Percentiles rank a stretch among this genome's conserved stretches.
Evolutionary conservation across 2,113 vertebrate genomes (phyloP).

Genomic region (Nycticryphes semicollaris): DNA sequence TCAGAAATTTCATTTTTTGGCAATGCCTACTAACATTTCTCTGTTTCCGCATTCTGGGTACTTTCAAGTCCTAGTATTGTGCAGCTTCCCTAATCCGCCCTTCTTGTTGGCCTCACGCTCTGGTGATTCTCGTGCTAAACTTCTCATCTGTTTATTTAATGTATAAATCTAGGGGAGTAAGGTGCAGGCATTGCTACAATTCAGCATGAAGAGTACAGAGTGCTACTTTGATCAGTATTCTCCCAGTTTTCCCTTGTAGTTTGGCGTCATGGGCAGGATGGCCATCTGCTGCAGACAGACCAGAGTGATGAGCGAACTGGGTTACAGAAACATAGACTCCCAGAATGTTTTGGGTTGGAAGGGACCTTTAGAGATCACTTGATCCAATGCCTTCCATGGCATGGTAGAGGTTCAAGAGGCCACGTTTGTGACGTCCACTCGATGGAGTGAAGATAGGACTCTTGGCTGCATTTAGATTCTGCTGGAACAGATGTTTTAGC

Average conservation of each 20-base stretch:
- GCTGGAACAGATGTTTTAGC: background rate
- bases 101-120: fast-evolving
- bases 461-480: conserved; percentile 86
- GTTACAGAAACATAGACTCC: background rate
- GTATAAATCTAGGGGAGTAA: fast-evolving
- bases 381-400: conserved; percentile 87
- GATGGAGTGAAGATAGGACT: conserved; percentile 98
- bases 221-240: background rate
- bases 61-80: background rate
- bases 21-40: background rate
- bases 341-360: background rate
- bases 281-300: fast-evolving
- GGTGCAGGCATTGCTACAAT: fast-evolving
- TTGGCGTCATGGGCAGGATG: fast-evolving
- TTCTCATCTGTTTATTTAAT: background rate
- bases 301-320: fast-evolving
- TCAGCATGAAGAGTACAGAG: fast-evolving
- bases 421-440: conserved; percentile 92
- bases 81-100: background rate
- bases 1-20: background rate
- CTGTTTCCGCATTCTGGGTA: background rate
- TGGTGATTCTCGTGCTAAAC: background rate
- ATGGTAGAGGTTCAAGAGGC: conserved; percentile 94
- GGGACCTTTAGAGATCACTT: background rate
- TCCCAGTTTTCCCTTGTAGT: background rate